Conservation (phyloP, 1,140 invertebrate genomes). For the Metopolophium dirhodum region DNA sequence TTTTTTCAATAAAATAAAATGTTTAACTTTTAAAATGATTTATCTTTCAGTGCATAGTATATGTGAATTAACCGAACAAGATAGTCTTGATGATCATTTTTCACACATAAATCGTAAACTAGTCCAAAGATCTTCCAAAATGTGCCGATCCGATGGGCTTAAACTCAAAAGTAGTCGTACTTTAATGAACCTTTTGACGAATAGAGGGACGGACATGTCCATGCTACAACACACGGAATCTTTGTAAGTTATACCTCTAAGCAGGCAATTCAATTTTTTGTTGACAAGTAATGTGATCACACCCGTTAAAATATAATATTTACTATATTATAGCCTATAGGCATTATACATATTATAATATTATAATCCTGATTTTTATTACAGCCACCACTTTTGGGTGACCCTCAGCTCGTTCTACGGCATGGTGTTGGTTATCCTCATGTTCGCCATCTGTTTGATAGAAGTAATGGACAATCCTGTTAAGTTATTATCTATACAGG, state of each 20-base stretch:
- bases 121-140: conserved; percentile 42
- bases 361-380: conserved; percentile 59
- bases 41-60: conserved; percentile 49
- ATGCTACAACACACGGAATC: conserved; percentile 38
- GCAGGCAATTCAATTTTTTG: neutral
- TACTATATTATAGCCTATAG: neutral
- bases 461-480: conserved; percentile 71
- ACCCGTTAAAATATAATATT: neutral
- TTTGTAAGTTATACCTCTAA: neutral
- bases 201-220: conserved; percentile 20
- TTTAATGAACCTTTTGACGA: conserved; percentile 33
- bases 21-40: neutral
- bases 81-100: conserved; percentile 52
- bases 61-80: conserved; percentile 50
- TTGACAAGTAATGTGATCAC: neutral
- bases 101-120: conserved; percentile 47
- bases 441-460: conserved; percentile 68
- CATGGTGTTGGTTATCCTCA: conserved; percentile 69
- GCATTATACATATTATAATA: neutral
- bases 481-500: conserved; percentile 70
- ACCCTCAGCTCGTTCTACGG: conserved; percentile 71
- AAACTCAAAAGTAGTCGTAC: conserved; percentile 47
- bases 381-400: conserved; percentile 68
- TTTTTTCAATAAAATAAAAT: neutral
- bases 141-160: conserved; percentile 2